Conservation (phyloP, 2,888 invertebrate species). For the Tetragonula carbonaria region DNA sequence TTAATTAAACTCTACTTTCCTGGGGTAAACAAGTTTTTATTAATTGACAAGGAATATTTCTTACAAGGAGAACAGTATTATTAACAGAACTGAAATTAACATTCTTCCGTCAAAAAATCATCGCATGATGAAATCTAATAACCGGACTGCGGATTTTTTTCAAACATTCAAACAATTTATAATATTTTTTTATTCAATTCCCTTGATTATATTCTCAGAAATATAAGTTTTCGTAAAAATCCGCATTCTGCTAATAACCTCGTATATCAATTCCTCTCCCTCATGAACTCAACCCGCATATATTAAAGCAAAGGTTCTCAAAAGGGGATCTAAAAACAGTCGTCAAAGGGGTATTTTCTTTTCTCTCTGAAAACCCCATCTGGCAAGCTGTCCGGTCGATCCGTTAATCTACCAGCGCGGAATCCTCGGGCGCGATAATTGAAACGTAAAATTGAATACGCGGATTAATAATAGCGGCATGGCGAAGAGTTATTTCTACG, state of each 20-base stretch:
- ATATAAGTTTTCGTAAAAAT: too few species aligned
- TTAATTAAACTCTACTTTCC: too few species aligned
- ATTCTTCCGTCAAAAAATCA: too few species aligned
- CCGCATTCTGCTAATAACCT: neutral
- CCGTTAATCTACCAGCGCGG: neutral
- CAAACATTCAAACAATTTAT: too few species aligned
- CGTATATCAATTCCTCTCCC: neutral
- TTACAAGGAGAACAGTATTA: too few species aligned
- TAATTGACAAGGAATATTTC: too few species aligned
- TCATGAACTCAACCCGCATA: neutral
- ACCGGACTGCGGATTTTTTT: too few species aligned
- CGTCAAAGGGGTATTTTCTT: neutral
- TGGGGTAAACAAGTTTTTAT: too few species aligned
- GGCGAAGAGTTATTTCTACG: constrained; percentile 16
- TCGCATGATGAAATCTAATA: too few species aligned
- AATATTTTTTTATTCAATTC: too few species aligned
- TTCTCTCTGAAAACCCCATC: neutral
- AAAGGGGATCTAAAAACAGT: neutral
- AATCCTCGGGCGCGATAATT: constrained; percentile 17
- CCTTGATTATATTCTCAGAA: too few species aligned
- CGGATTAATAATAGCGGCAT: constrained; percentile 18
- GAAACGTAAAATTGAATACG: constrained; percentile 35
- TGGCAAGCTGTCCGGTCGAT: neutral
- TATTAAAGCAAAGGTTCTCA: neutral
- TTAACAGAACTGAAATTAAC: too few species aligned